Evolutionary conservation across 1,140 invertebrate genomes (phyloP).

Genomic region (Tetramorium simillimum): DNA sequence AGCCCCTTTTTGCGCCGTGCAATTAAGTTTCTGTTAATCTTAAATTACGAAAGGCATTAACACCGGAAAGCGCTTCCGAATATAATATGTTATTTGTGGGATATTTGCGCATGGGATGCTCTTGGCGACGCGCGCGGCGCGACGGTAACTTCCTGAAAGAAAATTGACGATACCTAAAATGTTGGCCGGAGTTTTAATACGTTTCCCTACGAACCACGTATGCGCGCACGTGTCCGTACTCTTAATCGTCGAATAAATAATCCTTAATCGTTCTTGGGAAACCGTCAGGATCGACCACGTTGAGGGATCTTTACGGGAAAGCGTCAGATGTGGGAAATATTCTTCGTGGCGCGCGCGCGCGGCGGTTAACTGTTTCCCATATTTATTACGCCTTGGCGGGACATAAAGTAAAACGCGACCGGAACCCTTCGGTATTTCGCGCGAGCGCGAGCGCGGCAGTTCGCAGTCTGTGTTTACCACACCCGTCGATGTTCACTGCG

Average conservation of each 20-base stretch:
- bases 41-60: constrained; percentile 19
- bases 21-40: constrained; percentile 35
- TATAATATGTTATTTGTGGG: background rate
- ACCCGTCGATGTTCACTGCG: constrained; percentile 48
- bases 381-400: constrained; percentile 7
- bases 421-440: constrained; percentile 48
- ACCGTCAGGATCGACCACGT: background rate
- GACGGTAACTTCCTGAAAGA: background rate
- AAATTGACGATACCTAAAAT: background rate
- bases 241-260: constrained; percentile 63
- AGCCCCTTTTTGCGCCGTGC: background rate
- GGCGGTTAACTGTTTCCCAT: constrained; percentile 13
- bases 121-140: background rate
- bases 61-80: background rate
- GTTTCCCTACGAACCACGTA: background rate
- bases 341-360: background rate
- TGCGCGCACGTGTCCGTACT: background rate
- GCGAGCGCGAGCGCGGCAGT: constrained; percentile 37
- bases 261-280: constrained; percentile 55
- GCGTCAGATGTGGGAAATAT: constrained; percentile 42
- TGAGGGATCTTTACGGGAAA: background rate
- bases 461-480: constrained; percentile 53
- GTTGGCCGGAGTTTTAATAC: background rate
- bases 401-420: constrained; percentile 60
- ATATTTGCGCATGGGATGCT: background rate